These are phyloP conservation scores for Pteria penguin DNA, from an alignment of 2,888 invertebrate species.

Conservation along the genomic window DNA sequence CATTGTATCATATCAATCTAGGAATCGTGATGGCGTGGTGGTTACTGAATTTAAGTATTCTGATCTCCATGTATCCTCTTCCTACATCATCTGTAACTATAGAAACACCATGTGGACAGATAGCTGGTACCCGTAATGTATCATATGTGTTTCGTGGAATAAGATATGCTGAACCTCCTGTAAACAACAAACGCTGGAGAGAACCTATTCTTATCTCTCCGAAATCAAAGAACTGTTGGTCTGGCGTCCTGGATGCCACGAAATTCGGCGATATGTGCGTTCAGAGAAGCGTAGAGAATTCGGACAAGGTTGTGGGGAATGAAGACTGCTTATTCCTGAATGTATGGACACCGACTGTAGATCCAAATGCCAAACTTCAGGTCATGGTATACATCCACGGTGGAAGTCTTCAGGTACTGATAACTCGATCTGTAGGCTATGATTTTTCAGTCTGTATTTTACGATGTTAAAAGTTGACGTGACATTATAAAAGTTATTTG, in stretches of 20 bases:
- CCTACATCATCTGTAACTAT: neutral
- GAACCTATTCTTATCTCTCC: conserved; percentile 17
- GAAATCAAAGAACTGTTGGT: conserved; percentile 23
- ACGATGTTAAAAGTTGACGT: too few species aligned
- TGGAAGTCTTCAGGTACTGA: conserved; percentile 62
- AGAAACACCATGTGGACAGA: conserved; percentile 22
- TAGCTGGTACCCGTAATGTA: conserved; percentile 2
- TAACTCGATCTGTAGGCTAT: too few species aligned
- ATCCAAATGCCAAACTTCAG: conserved; percentile 55
- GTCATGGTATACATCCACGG: conserved; percentile 78
- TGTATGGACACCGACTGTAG: conserved; percentile 72
- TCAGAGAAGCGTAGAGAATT: conserved; percentile 29
- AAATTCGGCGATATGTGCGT: conserved; percentile 29
- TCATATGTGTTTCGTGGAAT: conserved; percentile 30
- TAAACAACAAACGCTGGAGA: conserved; percentile 16
- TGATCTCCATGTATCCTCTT: too few species aligned
- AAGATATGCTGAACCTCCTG: conserved; percentile 27
- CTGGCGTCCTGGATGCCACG: conserved; percentile 13
- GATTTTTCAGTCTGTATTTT: too few species aligned
- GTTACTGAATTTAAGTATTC: too few species aligned
- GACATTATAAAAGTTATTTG: too few species aligned
- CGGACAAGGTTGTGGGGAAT: conserved; percentile 49
- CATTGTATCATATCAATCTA: too few species aligned
- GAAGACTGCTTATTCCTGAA: conserved; percentile 59
- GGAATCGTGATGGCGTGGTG: too few species aligned